Evolutionary conservation across 2,113 vertebrate species (phyloP).

Genomic region (Zeus faber): DNA sequence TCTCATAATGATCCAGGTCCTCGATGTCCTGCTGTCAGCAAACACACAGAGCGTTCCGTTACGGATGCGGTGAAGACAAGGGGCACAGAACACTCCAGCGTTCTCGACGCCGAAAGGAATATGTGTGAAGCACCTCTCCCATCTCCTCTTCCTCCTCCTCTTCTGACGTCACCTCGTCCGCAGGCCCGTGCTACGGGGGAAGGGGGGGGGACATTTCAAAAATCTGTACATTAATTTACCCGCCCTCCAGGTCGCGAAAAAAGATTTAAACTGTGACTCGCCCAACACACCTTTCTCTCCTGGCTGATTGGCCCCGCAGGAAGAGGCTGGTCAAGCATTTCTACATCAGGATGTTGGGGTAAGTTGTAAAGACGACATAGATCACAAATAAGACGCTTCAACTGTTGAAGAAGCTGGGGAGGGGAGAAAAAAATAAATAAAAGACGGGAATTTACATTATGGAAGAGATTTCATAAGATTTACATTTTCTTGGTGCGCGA

Average conservation of each 20-base stretch:
- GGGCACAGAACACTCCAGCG: not conserved
- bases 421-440: not conserved
- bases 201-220: not conserved
- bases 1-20: slow-evolving; percentile 86
- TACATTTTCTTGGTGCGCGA: not conserved
- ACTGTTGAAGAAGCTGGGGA: slow-evolving; percentile 88
- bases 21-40: slow-evolving; percentile 82
- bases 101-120: not conserved
- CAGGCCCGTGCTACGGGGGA: slow-evolving; percentile 62
- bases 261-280: too few species aligned
- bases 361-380: slow-evolving; percentile 97
- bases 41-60: slow-evolving; percentile 13
- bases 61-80: not conserved
- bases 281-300: slow-evolving; percentile 68
- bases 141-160: slow-evolving; percentile 96
- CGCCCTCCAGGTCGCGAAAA: not conserved
- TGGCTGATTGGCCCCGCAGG: slow-evolving; percentile 85
- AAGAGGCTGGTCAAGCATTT: slow-evolving; percentile 96
- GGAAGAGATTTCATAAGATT: too few species aligned
- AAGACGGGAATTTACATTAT: too few species aligned
- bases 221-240: not conserved
- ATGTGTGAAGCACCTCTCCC: slow-evolving; percentile 80
- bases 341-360: slow-evolving; percentile 94
- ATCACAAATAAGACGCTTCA: slow-evolving; percentile 95
- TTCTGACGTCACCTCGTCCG: slow-evolving; percentile 93